Base-by-base conservation (phyloP, 2,888 invertebrate species). In the Rhingia rostrata region DNA sequence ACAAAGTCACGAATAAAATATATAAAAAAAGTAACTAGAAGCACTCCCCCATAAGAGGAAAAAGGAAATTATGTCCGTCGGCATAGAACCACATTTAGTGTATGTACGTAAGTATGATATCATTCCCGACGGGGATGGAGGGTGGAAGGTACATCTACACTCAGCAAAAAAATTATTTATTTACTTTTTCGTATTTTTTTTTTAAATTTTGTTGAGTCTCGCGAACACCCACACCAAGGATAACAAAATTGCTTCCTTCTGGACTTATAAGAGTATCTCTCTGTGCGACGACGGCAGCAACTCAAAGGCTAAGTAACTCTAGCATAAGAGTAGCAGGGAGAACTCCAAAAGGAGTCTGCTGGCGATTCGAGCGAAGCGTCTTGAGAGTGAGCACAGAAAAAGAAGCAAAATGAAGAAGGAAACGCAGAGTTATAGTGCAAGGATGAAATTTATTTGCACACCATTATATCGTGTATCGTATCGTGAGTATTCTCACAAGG, bases 381-480 rank as follows among this genome's bases (percentile, higher is more conserved):
- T 84, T 70, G 32, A 80, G 70, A 69, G 32, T 63, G 53, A 35
- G 47, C 6, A 63, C 22, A 56, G 35, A 70, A 56, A 67, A 73
- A 67, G 33, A 73, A 61, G 41, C 10, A 53, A 35, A 32, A 49
- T 49, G 51, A 51, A 63, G 56, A 73, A 43, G 14, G 45, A 79
- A 84, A 74, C 74, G 60, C 64, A 60, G 70, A 84, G 70, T 84
- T 84, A 80, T 75, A 84, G 84, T 75, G 74, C 70, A 80, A 70
- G 80, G 69, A 80, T 70, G 84, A 84, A 84, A 80, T 80, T 84
- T 84, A 84, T 84, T 84, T 84, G 84, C 84, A 84, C 80, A 84
- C 84, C 84, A 84, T 84, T 84, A 84, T 84, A 80, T 69, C 80
- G 70, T 80, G 80, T 80, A 80, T 84, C 69, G 80, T 60, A 84